These are phyloP conservation scores for Agrochola lota DNA, from an alignment of 2,888 invertebrate species.

Conservation along the genomic window DNA sequence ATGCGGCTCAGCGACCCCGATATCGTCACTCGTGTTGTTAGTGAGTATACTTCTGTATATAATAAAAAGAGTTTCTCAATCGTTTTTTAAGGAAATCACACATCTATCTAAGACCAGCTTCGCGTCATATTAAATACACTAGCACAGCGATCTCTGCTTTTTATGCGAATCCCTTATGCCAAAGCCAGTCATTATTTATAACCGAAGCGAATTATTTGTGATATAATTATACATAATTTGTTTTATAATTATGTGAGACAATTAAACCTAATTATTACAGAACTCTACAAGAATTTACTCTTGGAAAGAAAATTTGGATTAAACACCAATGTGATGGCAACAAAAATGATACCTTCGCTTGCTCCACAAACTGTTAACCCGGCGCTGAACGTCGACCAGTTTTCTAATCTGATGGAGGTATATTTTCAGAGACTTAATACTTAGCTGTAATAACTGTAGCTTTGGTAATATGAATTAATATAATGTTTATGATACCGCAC, in stretches of 20 bases:
- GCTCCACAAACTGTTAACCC: constrained; percentile 98
- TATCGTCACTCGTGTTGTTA: constrained; percentile 96
- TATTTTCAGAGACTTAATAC: constrained; percentile 6
- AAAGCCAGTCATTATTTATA: constrained; percentile 5
- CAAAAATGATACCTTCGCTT: constrained; percentile 97
- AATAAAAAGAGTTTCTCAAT: neutral
- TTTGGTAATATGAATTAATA: constrained; percentile 8
- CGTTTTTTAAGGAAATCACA: neutral
- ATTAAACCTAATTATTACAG: constrained; percentile 88
- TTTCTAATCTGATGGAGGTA: constrained; percentile 85
- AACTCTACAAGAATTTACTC: constrained; percentile 97
- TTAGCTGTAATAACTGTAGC: neutral
- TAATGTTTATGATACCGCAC: constrained; percentile 28
- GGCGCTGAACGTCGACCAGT: constrained; percentile 82
- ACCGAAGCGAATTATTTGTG: constrained; percentile 47
- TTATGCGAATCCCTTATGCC: constrained; percentile 54
- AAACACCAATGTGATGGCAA: constrained; percentile 97
- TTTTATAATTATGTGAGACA: constrained; percentile 27
- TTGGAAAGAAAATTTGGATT: constrained; percentile 97
- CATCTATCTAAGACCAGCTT: neutral
- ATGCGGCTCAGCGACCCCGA: constrained; percentile 97
- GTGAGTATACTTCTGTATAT: constrained; percentile 92
- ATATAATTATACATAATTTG: neutral
- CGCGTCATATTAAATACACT: constrained; percentile 4
- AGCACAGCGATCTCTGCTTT: constrained; percentile 45